A percentile compares a stretch with the other conserved stretches of the same genome.
These are phyloP conservation scores for Lepidotrigona ventralis DNA, from an alignment of 1,140 invertebrate species.

Conservation along the genomic window DNA sequence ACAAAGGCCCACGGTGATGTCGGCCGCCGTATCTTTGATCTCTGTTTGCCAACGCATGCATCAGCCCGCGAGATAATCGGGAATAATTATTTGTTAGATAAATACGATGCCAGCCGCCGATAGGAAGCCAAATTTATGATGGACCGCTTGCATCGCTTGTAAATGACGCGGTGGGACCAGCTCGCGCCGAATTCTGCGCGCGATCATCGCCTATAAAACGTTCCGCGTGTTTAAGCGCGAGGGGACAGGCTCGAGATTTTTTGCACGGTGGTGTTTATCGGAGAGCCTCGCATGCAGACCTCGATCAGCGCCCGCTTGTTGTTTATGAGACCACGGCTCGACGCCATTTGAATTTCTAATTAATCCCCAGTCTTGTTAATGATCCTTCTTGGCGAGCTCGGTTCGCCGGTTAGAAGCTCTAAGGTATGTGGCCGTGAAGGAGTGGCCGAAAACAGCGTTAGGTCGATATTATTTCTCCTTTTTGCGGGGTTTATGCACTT, in stretches of 20 bases:
- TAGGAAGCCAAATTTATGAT: slow-evolving; percentile 72
- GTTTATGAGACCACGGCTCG: slow-evolving; percentile 18
- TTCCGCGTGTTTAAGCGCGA: neutral
- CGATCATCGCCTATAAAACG: neutral
- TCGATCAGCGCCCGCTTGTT: slow-evolving; percentile 7
- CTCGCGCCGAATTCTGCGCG: slow-evolving; percentile 29
- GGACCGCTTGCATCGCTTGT: slow-evolving; percentile 62
- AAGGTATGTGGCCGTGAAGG: neutral
- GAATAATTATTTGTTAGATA: slow-evolving; percentile 79
- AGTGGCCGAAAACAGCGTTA: neutral
- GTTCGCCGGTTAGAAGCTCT: neutral
- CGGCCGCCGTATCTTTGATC: slow-evolving; percentile 72
- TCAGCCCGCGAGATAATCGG: slow-evolving; percentile 72
- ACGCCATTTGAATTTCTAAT: slow-evolving; percentile 46
- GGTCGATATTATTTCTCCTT: neutral
- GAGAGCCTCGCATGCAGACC: neutral
- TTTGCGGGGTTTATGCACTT: neutral
- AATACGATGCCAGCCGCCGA: slow-evolving; percentile 72
- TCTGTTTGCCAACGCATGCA: slow-evolving; percentile 73
- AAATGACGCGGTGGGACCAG: slow-evolving; percentile 55
- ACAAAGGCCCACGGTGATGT: slow-evolving; percentile 72
- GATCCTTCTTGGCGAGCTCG: neutral
- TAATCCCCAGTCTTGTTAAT: slow-evolving; percentile 37
- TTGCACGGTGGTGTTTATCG: neutral
- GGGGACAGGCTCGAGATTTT: neutral